These are phyloP conservation scores for Phenacoccus solenopsis DNA, from an alignment of 1,140 invertebrate species.

Conservation along the genomic window DNA sequence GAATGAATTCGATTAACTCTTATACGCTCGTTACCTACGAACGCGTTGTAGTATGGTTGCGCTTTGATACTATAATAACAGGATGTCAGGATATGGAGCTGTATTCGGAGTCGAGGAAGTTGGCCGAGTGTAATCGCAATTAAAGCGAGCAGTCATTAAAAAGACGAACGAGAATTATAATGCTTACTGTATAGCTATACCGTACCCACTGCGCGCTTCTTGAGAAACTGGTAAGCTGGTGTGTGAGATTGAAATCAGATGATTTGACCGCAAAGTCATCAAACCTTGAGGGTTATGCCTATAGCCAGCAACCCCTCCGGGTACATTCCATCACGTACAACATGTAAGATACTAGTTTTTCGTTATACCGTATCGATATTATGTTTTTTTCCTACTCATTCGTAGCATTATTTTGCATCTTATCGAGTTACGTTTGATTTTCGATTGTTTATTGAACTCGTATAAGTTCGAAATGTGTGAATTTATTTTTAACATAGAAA, in stretches of 20 bases:
- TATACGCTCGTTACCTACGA: no score
- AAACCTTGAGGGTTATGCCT: not conserved
- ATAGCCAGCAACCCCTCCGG: not conserved
- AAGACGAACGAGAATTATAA: not conserved
- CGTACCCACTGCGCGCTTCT: no score
- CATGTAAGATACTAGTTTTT: not conserved
- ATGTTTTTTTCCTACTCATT: not conserved
- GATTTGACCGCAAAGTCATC: constrained; percentile 1
- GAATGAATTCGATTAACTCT: not conserved
- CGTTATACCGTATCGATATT: not conserved
- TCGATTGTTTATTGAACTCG: no score
- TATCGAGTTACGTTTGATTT: no score
- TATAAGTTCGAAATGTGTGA: not conserved
- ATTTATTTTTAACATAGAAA: no score
- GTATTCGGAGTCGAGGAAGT: not conserved
- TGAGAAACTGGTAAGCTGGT: not conserved
- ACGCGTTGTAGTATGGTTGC: no score
- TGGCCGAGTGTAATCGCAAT: not conserved
- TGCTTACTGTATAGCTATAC: constrained; percentile 1
- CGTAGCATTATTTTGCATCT: not conserved
- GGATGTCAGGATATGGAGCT: not conserved
- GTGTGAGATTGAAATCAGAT: not conserved
- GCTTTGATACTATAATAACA: not conserved
- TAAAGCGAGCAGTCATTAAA: constrained; percentile 1
- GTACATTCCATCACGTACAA: not conserved